A percentile compares a stretch with the other conserved stretches of the same genome.
These are phyloP conservation scores for Sipha maydis DNA, from an alignment of 2,888 invertebrate species.

Conservation along the genomic window DNA sequence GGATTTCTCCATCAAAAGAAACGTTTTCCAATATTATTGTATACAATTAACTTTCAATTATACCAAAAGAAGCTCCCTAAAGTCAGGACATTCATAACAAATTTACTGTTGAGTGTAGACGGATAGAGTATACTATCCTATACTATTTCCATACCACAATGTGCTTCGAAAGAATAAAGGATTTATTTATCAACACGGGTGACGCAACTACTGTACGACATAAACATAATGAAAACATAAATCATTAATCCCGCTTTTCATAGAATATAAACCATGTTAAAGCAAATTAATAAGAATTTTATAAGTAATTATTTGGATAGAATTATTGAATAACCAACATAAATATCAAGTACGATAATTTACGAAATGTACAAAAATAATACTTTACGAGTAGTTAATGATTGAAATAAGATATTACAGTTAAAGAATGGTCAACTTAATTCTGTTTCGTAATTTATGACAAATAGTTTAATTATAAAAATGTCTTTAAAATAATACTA, in stretches of 20 bases:
- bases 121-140: not conserved
- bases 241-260: not conserved
- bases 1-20: not conserved
- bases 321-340: no score
- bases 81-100: not conserved
- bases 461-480: no score
- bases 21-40: not conserved
- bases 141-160: not conserved
- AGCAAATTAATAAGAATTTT: not conserved
- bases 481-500: no score
- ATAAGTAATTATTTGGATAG: not conserved
- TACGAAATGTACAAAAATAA: not conserved
- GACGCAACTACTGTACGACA: not conserved
- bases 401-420: no score
- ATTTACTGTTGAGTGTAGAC: not conserved
- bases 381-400: no score
- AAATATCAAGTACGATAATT: not conserved
- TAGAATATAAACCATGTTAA: not conserved
- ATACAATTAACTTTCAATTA: not conserved
- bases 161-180: not conserved
- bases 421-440: no score
- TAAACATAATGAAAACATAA: not conserved
- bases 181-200: not conserved
- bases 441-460: no score
- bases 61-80: not conserved